These are phyloP conservation scores for Gortyna flavago DNA, from an alignment of 2,888 invertebrate genomes.

Conservation along the genomic window DNA sequence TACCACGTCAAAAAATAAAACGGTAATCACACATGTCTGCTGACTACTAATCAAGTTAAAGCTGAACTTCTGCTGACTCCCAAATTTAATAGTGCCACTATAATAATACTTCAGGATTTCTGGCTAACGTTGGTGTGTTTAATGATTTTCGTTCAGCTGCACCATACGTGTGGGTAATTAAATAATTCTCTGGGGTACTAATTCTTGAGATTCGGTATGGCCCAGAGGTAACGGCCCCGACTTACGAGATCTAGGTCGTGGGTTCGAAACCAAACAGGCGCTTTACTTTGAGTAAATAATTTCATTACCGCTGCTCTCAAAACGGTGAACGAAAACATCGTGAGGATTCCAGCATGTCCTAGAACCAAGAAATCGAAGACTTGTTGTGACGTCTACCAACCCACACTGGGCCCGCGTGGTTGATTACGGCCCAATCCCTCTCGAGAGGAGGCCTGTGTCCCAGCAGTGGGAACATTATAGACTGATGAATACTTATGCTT, in stretches of 20 bases:
- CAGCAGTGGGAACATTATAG: not conserved
- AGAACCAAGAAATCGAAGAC: not conserved
- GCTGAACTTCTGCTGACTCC: too few species aligned
- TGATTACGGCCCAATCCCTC: too few species aligned
- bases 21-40: too few species aligned
- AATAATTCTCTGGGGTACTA: not conserved
- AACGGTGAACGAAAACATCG: not conserved
- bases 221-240: too few species aligned
- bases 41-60: too few species aligned
- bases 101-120: constrained; percentile 25
- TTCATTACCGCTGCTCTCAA: not conserved
- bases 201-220: not conserved
- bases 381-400: not conserved
- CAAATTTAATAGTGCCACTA: constrained; percentile 17
- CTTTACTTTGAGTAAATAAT: not conserved
- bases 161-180: not conserved
- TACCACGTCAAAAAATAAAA: too few species aligned
- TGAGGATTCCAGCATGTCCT: not conserved
- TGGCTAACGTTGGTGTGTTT: constrained; percentile 3
- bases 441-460: not conserved
- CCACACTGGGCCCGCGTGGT: not conserved
- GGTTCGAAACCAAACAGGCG: too few species aligned
- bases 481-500: not conserved
- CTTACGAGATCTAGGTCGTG: too few species aligned
- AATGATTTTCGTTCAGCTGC: not conserved